These are phyloP conservation scores for Zaprionus davidi DNA, from an alignment of 1,140 invertebrate species.

Conservation along the genomic window DNA sequence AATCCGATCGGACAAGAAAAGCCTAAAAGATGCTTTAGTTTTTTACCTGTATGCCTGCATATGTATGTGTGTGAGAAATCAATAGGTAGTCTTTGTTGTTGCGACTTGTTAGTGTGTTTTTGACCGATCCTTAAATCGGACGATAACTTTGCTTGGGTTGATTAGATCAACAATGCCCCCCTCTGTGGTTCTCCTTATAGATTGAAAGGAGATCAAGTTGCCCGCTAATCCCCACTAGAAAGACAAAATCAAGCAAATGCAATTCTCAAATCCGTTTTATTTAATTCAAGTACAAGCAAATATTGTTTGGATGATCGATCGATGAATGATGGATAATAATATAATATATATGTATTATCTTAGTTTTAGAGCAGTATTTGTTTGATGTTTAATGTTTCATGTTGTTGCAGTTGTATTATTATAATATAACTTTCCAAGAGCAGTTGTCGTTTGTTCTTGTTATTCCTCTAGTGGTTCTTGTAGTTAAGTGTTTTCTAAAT, in stretches of 20 bases:
- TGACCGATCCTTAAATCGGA: no score
- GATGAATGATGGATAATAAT: constrained; percentile 68
- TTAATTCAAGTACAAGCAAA: constrained; percentile 76
- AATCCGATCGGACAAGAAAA: no score
- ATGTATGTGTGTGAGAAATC: no score
- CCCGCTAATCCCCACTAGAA: background rate
- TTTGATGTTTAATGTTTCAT: background rate
- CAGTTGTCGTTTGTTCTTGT: constrained; percentile 65
- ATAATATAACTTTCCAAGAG: constrained; percentile 54
- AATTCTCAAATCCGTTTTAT: constrained; percentile 72
- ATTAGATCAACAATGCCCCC: no score
- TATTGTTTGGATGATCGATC: constrained; percentile 74
- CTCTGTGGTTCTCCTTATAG: no score
- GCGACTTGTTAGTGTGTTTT: no score
- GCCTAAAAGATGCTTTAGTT: no score
- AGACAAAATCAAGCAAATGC: constrained; percentile 26
- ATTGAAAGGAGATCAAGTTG: background rate
- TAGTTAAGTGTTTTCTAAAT: constrained; percentile 58
- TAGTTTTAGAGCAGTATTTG: constrained; percentile 64
- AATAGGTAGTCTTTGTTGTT: no score
- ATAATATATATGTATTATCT: constrained; percentile 71
- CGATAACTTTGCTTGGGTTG: no score
- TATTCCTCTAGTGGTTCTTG: constrained; percentile 11
- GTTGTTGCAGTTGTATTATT: constrained; percentile 54
- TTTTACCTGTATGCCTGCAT: no score